Base-by-base conservation (phyloP, 2,797 vertebrate species). In the Aulostomus chinensis region DNA sequence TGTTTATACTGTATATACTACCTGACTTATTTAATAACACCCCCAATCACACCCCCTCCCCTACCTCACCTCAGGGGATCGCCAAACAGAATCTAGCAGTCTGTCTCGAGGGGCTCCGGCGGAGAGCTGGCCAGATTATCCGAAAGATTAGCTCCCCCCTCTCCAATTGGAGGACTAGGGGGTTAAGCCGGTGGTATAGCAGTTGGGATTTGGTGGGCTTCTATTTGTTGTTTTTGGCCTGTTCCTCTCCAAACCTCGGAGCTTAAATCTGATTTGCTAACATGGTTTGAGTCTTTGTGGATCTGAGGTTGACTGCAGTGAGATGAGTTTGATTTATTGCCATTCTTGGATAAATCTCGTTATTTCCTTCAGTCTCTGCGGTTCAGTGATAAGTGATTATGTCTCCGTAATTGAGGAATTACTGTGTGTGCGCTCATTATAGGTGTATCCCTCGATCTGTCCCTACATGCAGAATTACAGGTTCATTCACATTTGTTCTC, bases 111-210 rank as follows among this genome's bases (percentile, higher is more conserved):
- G 14, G 8, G 22, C 56, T 65, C 55, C 58, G 29, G 3, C 30
- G 54, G 48, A 62, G 65, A 53, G 2, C 32, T 13, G 24, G 54
- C 35, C 30, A 58, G 81, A 88, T 88, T 83, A 85, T 67, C 38
- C 52, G 39, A 54, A 50, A 78, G 83, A 86, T 88, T 82, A 88
- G 28, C 51, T 39, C 2, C 62, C 66, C 60, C 72, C 48, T 35
- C 48, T 13, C 38, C 51, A 50, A 49, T 32, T 39, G 37, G 41
- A 49, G 72, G 52, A 38, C 32, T 16, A 12, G n/a, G n/a, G n/a
- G 28, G n/a, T 2, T 29, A 2, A 29, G 28, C 28, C 8, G 28
- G 28, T n/a, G n/a, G n/a, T n/a, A n/a, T n/a, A n/a, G n/a, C n/a
- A n/a, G n/a, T n/a, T n/a, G n/a, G n/a, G n/a, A n/a, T n/a, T n/a